A percentile compares a stretch with the other conserved stretches of the same genome.
Evolutionary conservation across 2,888 invertebrate species (phyloP).

Genomic region (Agrochola litura): DNA sequence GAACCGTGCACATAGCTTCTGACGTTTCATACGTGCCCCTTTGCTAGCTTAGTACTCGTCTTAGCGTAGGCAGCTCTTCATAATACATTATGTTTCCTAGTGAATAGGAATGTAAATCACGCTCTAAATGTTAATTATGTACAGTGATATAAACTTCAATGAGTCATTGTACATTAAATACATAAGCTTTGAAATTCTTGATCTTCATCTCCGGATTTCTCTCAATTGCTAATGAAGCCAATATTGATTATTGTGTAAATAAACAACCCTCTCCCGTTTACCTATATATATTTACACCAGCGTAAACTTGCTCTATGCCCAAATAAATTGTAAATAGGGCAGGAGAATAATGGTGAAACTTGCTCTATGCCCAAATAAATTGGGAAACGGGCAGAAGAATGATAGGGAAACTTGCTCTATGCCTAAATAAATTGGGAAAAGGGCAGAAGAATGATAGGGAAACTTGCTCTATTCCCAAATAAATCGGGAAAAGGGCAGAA

Average conservation of each 20-base stretch:
- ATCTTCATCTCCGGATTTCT: neutral
- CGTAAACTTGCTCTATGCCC: conserved; percentile 30
- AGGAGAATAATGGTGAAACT: too few relatives aligned
- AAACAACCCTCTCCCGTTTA: conserved; percentile 8
- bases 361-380: too few relatives aligned
- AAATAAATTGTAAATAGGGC: too few relatives aligned
- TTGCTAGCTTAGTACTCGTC: neutral
- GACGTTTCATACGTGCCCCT: too few relatives aligned
- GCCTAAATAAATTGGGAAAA: too few relatives aligned
- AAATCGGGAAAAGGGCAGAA: too few relatives aligned
- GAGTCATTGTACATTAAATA: conserved; percentile 18
- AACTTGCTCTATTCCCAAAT: too few relatives aligned
- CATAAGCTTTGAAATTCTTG: conserved; percentile 4
- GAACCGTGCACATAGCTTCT: too few relatives aligned
- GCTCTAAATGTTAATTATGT: neutral
- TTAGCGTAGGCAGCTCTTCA: conserved; percentile 1
- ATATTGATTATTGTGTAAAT: conserved; percentile 32
- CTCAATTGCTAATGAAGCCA: conserved; percentile 35
- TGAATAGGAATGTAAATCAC: conserved; percentile 10
- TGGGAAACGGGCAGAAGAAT: too few relatives aligned
- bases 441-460: too few relatives aligned
- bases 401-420: too few relatives aligned
- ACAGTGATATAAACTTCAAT: conserved; percentile 13
- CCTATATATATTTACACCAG: conserved; percentile 5
- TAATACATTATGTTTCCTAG: conserved; percentile 8